Percentiles rank a stretch among this genome's conserved stretches.
Conservation (phyloP, 2,113 vertebrate genomes). For the Atrichornis clamosus region DNA sequence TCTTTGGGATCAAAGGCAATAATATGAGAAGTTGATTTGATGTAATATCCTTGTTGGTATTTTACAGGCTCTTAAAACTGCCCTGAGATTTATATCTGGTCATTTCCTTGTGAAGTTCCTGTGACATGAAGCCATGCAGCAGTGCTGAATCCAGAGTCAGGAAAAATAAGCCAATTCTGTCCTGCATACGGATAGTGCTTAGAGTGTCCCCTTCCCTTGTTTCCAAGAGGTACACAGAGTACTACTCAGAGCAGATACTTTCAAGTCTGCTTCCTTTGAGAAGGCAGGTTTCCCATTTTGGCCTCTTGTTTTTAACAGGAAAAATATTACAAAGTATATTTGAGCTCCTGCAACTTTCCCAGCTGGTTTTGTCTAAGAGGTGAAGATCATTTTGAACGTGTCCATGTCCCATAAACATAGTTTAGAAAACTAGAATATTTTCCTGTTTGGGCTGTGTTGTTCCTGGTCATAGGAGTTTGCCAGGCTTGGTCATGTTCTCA, state of each 20-base stretch:
- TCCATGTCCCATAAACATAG: background rate
- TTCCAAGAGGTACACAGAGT: background rate
- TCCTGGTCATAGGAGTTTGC: background rate
- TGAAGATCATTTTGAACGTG: accelerated
- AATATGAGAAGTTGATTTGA: background rate
- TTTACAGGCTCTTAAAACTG: slow-evolving; percentile 32
- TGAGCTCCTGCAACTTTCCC: background rate
- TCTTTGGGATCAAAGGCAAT: background rate
- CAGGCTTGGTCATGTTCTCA: background rate
- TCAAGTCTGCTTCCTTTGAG: background rate
- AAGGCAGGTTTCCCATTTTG: slow-evolving; percentile 18
- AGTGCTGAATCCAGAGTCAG: background rate
- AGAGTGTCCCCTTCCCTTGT: background rate
- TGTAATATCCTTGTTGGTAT: background rate
- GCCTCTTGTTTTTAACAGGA: background rate
- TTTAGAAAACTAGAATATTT: background rate
- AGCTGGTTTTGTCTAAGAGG: background rate
- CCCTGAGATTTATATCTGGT: slow-evolving; percentile 9
- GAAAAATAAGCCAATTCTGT: background rate
- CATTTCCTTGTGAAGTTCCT: background rate
- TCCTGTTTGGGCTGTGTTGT: background rate
- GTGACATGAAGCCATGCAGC: background rate
- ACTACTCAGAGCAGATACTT: slow-evolving; percentile 1
- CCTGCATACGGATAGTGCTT: background rate
- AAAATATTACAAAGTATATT: background rate